A percentile compares a stretch with the other conserved stretches of the same genome.
Evolutionary conservation across 2,797 vertebrate genomes (phyloP).

Genomic region (Hemitrygon akajei): DNA sequence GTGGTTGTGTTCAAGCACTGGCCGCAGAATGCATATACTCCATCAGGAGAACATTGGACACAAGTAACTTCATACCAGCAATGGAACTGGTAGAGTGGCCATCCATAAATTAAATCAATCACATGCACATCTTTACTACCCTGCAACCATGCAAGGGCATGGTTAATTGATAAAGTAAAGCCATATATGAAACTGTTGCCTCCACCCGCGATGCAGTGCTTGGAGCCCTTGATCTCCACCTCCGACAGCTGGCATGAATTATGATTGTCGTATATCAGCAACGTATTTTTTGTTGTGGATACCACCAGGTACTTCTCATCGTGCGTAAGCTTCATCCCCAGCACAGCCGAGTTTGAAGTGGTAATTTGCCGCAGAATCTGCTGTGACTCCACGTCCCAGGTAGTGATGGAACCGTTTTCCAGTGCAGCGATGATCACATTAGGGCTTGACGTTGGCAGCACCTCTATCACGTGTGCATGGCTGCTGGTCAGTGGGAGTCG

Average conservation of each 20-base stretch:
- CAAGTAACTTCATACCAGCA: constrained; percentile 99
- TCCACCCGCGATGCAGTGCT: constrained; percentile 76
- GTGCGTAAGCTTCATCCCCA: constrained; percentile 82
- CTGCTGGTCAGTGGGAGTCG: constrained; percentile 85
- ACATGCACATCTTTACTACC: constrained; percentile 95
- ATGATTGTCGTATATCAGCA: constrained; percentile 92
- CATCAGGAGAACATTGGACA: constrained; percentile 91
- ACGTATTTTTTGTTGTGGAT: constrained; percentile 92
- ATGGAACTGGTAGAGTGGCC: constrained; percentile 97
- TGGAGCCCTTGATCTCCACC: constrained; percentile 95
- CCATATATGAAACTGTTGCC: constrained; percentile 87
- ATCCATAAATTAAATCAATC: constrained; percentile 89
- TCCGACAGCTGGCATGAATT: constrained; percentile 96
- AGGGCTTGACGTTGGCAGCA: constrained; percentile 85
- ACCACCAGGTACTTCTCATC: constrained; percentile 96
- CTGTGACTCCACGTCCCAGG: constrained; percentile 90
- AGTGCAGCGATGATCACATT: constrained; percentile 86
- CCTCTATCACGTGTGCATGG: constrained; percentile 90
- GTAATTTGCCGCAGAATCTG: constrained; percentile 90
- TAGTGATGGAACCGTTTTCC: constrained; percentile 94
- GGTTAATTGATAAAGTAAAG: constrained; percentile 86
- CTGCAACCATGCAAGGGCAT: constrained; percentile 93
- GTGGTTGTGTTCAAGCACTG: constrained; percentile 92
- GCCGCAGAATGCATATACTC: constrained; percentile 89
- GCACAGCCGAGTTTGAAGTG: constrained; percentile 84